Percentiles rank a stretch among this genome's conserved stretches.
These are phyloP conservation scores for Enteromius radiatus DNA, from an alignment of 2,797 vertebrate genomes.

Conservation along the genomic window DNA sequence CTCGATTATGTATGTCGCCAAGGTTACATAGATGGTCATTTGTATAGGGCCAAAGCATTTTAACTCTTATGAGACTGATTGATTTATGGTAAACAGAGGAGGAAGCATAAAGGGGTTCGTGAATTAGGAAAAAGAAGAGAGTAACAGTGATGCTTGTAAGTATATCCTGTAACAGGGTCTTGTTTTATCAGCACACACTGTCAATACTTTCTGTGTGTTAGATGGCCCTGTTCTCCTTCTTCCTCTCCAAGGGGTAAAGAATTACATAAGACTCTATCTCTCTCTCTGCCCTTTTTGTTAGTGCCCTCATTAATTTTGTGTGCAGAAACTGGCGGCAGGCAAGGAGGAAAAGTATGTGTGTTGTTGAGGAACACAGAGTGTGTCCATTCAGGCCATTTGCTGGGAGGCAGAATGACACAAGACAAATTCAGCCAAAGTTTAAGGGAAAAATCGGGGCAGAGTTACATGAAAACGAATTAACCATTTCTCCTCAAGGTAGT, in stretches of 20 bases:
- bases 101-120: neutral
- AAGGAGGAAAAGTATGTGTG: conserved; percentile 21
- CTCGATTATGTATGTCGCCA: neutral
- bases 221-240: conserved; percentile 30
- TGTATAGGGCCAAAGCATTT: too few species aligned
- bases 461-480: conserved; percentile 39
- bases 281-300: conserved; percentile 13
- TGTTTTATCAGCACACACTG: conserved; percentile 39
- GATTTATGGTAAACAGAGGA: neutral
- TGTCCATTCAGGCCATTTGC: neutral
- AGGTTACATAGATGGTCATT: neutral
- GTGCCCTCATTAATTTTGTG: conserved; percentile 31
- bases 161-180: conserved; percentile 48
- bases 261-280: conserved; percentile 23
- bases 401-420: conserved; percentile 2
- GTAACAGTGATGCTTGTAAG: neutral
- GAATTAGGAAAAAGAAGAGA: conserved; percentile 3
- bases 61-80: neutral
- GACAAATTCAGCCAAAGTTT: neutral
- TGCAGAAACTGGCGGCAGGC: conserved; percentile 11
- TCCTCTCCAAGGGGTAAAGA: conserved; percentile 32
- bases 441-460: neutral
- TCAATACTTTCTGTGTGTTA: conserved; percentile 30
- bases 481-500: conserved; percentile 22
- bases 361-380: neutral